These are phyloP conservation scores for Epicampocera succincta DNA, from an alignment of 2,888 invertebrate species.

Conservation along the genomic window DNA sequence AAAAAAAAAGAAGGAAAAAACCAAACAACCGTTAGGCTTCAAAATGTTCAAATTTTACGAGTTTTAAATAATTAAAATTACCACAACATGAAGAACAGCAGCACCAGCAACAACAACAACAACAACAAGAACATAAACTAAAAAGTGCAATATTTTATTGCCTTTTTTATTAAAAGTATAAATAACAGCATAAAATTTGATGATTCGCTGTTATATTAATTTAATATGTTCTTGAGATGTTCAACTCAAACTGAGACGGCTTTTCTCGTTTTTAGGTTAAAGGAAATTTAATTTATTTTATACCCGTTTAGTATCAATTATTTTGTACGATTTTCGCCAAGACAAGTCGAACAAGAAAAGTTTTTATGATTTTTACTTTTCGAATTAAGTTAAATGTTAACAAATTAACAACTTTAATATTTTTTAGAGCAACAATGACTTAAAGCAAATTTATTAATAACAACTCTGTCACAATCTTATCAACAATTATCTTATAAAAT, in stretches of 20 bases:
- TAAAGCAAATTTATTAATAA: neutral
- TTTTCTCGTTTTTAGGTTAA: neutral
- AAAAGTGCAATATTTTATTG: constrained; percentile 9
- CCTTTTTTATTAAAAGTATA: neutral
- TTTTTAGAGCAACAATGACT: neutral
- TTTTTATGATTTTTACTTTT: neutral
- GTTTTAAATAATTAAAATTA: constrained; percentile 43
- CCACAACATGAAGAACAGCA: neutral
- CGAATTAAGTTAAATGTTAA: constrained; percentile 38
- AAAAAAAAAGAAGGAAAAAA: too few species aligned
- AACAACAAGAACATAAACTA: neutral
- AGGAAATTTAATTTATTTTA: neutral
- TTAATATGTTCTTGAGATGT: neutral
- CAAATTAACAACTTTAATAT: constrained; percentile 42
- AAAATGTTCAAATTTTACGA: constrained; percentile 40
- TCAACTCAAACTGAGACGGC: too few species aligned
- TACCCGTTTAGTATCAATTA: constrained; percentile 7
- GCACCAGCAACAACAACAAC: neutral
- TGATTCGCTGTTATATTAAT: constrained; percentile 2
- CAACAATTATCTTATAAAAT: constrained; percentile 38
- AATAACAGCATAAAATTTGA: neutral
- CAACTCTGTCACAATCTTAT: constrained; percentile 4
- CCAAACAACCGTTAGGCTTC: constrained; percentile 29
- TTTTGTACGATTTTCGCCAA: too few species aligned
- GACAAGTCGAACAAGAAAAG: neutral